phyloP scores from a whole-genome alignment of 2,888 invertebrate species.

The Cartodere bifasciata region DNA sequence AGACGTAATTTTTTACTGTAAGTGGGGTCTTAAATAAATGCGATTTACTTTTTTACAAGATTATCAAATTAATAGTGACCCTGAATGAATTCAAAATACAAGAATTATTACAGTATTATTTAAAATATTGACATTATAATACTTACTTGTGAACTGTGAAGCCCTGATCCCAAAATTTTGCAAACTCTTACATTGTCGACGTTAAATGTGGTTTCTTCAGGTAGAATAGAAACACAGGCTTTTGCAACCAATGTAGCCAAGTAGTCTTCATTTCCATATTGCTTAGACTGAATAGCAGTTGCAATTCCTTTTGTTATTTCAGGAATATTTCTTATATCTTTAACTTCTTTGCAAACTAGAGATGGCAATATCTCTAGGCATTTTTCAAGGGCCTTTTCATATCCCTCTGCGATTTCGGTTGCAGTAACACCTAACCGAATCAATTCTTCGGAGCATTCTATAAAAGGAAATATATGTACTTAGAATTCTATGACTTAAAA shows the following conservation, averaged over 20 bases:
- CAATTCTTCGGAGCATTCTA: slow-evolving; percentile 80
- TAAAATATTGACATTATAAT: too few relatives aligned
- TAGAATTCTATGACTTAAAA: not conserved
- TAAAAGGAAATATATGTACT: slow-evolving; percentile 6
- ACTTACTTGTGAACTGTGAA: slow-evolving; percentile 58
- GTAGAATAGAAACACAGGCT: slow-evolving; percentile 80
- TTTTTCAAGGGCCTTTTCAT: slow-evolving; percentile 81
- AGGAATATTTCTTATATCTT: slow-evolving; percentile 48
- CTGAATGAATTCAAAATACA: too few relatives aligned
- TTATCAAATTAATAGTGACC: too few relatives aligned
- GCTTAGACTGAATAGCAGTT: slow-evolving; percentile 91
- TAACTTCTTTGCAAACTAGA: slow-evolving; percentile 67
- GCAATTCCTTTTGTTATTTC: slow-evolving; percentile 64
- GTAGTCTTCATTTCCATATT: slow-evolving; percentile 94
- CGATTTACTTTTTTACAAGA: too few relatives aligned
- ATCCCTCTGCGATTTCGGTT: slow-evolving; percentile 91
- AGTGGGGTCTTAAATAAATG: too few relatives aligned
- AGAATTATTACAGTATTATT: too few relatives aligned
- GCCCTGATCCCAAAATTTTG: slow-evolving; percentile 78
- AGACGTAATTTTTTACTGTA: too few relatives aligned
- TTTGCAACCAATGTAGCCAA: slow-evolving; percentile 72
- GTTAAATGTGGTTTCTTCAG: slow-evolving; percentile 82
- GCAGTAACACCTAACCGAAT: slow-evolving; percentile 92
- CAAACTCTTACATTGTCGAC: slow-evolving; percentile 95
- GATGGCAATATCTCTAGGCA: slow-evolving; percentile 79